phyloP scores from a whole-genome alignment of 92 coral and sea anemone genomes.

The Palythoa caribaeorum region DNA sequence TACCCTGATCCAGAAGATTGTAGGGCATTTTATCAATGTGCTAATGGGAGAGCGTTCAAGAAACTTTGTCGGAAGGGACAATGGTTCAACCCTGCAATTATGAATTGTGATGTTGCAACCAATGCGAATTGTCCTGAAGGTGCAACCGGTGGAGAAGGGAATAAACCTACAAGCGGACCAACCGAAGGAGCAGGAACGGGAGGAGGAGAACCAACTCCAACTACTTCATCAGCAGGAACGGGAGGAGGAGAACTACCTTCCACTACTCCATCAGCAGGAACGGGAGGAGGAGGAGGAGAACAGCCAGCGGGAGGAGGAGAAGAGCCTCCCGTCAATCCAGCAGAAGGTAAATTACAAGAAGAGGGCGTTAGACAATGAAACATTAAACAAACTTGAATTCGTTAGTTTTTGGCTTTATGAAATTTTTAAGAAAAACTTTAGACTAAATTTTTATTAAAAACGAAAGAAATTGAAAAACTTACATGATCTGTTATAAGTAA shows the following conservation, averaged over 20 bases:
- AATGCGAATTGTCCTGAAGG: constrained; percentile 71
- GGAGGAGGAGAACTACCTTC: background rate
- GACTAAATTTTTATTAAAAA: too few relatives aligned
- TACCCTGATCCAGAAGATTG: constrained; percentile 81
- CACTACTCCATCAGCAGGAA: background rate
- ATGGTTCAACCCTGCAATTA: constrained; percentile 75
- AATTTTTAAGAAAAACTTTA: too few relatives aligned
- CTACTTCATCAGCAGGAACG: background rate
- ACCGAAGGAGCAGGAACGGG: background rate
- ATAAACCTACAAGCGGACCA: background rate
- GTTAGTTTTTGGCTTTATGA: too few relatives aligned
- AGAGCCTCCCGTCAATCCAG: background rate
- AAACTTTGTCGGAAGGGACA: constrained; percentile 72
- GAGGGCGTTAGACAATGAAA: too few relatives aligned
- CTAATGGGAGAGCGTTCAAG: constrained; percentile 60
- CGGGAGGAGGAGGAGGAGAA: background rate
- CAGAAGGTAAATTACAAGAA: too few relatives aligned
- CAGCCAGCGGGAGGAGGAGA: background rate
- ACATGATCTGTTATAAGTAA: too few relatives aligned
- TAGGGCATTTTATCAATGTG: constrained; percentile 78
- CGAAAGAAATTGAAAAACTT: too few relatives aligned
- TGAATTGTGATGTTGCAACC: constrained; percentile 69
- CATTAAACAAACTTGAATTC: too few relatives aligned
- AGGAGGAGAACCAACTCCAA: background rate
- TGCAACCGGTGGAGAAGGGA: background rate